These are phyloP conservation scores for Parascotia fuliginaria DNA, from an alignment of 2,888 invertebrate genomes.

Conservation along the genomic window DNA sequence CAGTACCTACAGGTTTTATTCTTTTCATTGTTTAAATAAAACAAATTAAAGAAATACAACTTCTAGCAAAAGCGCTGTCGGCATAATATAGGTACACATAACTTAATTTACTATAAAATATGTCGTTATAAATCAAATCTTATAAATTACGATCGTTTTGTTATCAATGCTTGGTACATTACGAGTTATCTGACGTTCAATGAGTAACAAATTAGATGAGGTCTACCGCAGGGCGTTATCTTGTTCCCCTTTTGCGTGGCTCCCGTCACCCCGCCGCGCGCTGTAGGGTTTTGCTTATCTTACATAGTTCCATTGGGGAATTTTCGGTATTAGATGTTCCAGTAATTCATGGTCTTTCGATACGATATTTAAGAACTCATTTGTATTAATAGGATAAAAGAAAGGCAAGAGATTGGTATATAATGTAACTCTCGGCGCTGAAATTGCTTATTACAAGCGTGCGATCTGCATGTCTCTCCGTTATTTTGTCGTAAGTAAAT, in stretches of 20 bases:
- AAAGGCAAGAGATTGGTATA: neutral
- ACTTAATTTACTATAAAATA: conserved; percentile 12
- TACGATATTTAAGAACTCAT: conserved; percentile 19
- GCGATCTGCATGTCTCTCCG: no score
- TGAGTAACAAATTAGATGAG: conserved; percentile 75
- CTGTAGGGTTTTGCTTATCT: conserved; percentile 58
- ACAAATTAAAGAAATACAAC: neutral
- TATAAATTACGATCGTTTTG: conserved; percentile 35
- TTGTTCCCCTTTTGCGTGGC: conserved; percentile 49
- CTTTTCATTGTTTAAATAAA: no score
- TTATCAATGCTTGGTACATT: conserved; percentile 53
- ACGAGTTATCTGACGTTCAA: conserved; percentile 68
- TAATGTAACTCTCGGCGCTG: neutral
- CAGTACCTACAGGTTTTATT: no score
- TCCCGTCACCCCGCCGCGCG: conserved; percentile 50
- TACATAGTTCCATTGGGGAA: conserved; percentile 44
- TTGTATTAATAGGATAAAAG: neutral
- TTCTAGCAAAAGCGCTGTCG: neutral
- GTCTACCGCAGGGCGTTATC: conserved; percentile 64
- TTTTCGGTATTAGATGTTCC: conserved; percentile 36
- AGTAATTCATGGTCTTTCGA: conserved; percentile 34
- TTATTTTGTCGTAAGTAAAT: no score
- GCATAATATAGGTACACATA: neutral
- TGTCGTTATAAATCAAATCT: conserved; percentile 14
- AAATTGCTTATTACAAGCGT: no score